Evolutionary conservation across 1,140 invertebrate genomes (phyloP), one percentile per base, ranked within the genome.

Genomic region (Pemphigus obesinymphae): DNA sequence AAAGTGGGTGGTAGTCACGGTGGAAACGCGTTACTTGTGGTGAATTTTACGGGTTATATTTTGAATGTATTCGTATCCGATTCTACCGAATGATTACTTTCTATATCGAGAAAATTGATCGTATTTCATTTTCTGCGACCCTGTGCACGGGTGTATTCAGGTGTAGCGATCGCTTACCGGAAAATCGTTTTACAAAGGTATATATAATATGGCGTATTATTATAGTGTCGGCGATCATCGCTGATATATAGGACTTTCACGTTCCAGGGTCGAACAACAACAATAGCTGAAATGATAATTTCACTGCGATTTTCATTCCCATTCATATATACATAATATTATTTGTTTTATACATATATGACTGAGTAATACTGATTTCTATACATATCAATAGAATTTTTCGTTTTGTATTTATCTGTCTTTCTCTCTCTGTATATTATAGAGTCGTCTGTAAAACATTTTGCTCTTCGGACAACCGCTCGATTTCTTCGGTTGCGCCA

Each of bases 211-310:
- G 15, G 48, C 17, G 48, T 45, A 23, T n/a, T n/a, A n/a, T n/a
- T n/a, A n/a, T n/a, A 15, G 15, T 29, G 43, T 72, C 29, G 68
- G 43, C 26, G 70, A 29, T 31, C 43, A 48, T 31, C 26, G 70
- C 31, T 45, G 70, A 17, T 45, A 50, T n/a, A 48, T 50, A 20
- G 13, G 37, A 80, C 76, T 80, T 80, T 80, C 76, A 80, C 76
- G 76, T 80, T 80, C 76, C 76, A 61, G 55, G 76, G 55, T 80
- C 58, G 76, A 80, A 63, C 76, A 63, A 63, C 37, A 80, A 80
- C 76, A 80, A 80, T 80, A 80, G 76, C 55, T 55, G 37, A n/a
- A n/a, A 80, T 80, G 76, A 80, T 80, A 80, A 80, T 80, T 80
- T 80, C 76, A 61, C 76, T 80, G 55, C 58, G 43, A 43, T 80